Base-by-base conservation (phyloP, 1,140 invertebrate genomes). In the Cherax quadricarinatus region DNA sequence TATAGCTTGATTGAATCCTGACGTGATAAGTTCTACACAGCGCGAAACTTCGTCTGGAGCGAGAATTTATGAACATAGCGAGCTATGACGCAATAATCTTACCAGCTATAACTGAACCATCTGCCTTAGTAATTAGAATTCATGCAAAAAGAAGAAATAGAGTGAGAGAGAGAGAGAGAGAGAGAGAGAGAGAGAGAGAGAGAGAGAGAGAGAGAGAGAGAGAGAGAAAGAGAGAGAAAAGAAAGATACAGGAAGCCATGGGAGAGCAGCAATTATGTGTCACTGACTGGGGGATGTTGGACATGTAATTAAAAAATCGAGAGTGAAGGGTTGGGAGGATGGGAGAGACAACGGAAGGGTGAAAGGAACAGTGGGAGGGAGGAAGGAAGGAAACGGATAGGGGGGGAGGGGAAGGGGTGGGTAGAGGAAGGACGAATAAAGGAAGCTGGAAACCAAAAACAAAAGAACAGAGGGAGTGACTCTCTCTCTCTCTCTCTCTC, bases 171-270 rank as follows among this genome's bases (percentile, higher is more conserved):
- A 66, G 62, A 66, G 62, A 66, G 62, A 66, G 62, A 66, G 62
- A 66, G 62, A 66, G 62, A 66, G 62, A 66, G 62, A 66, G 62
- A 66, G 62, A 66, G 62, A 66, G 62, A 66, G 62, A 66, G 62
- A 66, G 62, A 66, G 62, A 66, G 62, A 66, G 6, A 7, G 3
- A 5, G 62, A 66, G 62, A 66, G 62, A 66, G 62, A 66, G 62
- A 66, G 62, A 4, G 62, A 66, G 62, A 66, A 9, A 66, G 62
- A 66, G 62, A 66, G 62, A 66, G 3, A 66, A 16, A 66, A 60
- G 57, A 60, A 16, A 60, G 30, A 41, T 41, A 41, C 0, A 41
- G 30, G 30, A 41, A 41, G 30, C 30, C 30, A 41, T 41, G 30
- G 30, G 30, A 41, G 30, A 41, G 30, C 30, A 41, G 30, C 30